phyloP scores from a whole-genome alignment of 1,140 invertebrate genomes.

The Lepidotrigona ventralis region DNA sequence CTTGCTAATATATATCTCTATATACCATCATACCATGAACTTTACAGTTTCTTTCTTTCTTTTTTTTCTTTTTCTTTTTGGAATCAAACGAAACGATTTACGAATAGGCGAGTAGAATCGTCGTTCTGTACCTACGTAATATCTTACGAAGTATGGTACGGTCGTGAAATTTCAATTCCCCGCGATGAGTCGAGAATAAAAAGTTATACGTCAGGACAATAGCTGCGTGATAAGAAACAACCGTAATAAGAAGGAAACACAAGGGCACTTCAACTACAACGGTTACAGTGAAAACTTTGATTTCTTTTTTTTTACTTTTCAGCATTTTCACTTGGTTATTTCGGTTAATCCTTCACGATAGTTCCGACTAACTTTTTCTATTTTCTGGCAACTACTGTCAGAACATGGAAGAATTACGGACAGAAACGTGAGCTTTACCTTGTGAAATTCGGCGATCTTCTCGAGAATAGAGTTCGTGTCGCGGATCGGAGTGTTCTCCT shows the following conservation, averaged over 20 bases:
- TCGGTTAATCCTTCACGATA: too few species aligned
- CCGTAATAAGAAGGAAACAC: background rate
- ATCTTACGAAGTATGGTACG: background rate
- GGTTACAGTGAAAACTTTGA: background rate
- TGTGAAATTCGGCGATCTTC: conserved; percentile 68
- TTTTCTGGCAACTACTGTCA: too few species aligned
- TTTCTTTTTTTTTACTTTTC: background rate
- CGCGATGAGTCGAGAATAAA: background rate
- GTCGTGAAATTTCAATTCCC: background rate
- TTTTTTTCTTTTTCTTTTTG: too few species aligned
- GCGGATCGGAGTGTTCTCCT: conserved; percentile 40
- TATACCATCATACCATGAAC: background rate
- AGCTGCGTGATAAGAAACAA: too few species aligned
- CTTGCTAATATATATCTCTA: background rate
- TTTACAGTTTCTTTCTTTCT: background rate
- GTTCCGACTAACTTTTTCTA: too few species aligned
- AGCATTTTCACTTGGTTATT: background rate
- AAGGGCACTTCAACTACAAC: background rate
- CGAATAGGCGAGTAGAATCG: background rate
- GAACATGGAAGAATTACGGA: too few species aligned
- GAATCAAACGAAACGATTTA: background rate
- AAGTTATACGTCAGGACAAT: background rate
- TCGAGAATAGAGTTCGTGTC: conserved; percentile 68
- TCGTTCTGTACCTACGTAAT: background rate
- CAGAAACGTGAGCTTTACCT: conserved; percentile 36